Conservation (phyloP, 1,140 invertebrate genomes). For the Anadara kagoshimensis region DNA sequence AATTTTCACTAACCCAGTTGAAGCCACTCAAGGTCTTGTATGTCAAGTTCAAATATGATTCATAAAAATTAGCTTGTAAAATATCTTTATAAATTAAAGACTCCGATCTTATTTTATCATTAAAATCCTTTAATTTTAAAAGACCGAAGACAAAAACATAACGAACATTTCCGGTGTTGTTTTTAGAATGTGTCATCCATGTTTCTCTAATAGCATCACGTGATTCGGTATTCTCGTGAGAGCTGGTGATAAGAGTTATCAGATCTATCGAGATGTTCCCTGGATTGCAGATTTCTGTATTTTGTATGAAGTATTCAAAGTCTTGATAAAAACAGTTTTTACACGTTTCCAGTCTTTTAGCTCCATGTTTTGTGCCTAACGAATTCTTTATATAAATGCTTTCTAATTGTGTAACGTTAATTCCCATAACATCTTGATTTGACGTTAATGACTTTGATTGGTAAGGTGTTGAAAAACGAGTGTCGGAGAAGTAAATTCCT, state of each 20-base stretch:
- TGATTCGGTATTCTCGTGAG: not conserved
- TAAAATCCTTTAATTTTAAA: not conserved
- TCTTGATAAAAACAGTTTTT: no score
- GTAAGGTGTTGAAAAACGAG: no score
- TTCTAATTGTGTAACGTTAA: no score
- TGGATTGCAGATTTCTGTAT: no score
- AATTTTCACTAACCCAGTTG: conserved; percentile 83
- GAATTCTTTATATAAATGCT: no score
- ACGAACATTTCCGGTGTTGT: conserved; percentile 12
- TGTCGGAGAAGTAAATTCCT: no score
- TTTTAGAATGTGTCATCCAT: conserved; percentile 21
- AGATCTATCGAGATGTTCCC: not conserved
- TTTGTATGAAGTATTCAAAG: no score
- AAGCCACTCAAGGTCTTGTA: conserved; percentile 89
- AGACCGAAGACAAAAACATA: conserved; percentile 35
- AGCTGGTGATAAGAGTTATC: conserved; percentile 23
- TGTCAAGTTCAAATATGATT: conserved; percentile 87
- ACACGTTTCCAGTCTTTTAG: no score
- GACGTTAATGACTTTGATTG: no score
- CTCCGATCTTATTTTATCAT: conserved; percentile 73
- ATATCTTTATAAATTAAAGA: conserved; percentile 80
- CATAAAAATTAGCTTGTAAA: conserved; percentile 84
- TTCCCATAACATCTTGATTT: no score
- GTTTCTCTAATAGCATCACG: conserved; percentile 30
- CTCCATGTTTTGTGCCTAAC: no score